These are phyloP conservation scores for Silurus glanis DNA, from an alignment of 2,113 vertebrate genomes.

Conservation along the genomic window DNA sequence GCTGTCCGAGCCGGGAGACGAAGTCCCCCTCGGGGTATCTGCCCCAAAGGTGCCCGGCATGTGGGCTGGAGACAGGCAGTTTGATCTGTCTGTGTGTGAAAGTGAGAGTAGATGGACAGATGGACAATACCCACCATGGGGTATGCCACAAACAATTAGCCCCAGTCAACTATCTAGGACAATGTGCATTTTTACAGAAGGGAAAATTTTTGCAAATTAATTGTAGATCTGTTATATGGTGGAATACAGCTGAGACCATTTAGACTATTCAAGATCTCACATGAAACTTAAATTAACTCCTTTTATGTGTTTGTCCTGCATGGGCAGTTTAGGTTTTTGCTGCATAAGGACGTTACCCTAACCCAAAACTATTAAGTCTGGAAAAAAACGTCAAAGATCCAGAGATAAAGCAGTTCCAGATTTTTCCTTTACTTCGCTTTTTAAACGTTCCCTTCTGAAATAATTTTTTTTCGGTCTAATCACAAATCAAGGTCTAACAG, in stretches of 20 bases:
- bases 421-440: neutral
- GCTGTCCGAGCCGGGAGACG: constrained; percentile 47
- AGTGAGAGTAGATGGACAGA: constrained; percentile 8
- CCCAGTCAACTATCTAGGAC: constrained; percentile 25
- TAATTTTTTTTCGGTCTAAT: neutral
- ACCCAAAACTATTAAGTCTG: constrained; percentile 9
- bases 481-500: neutral
- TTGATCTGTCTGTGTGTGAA: constrained; percentile 23
- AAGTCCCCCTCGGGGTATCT: constrained; percentile 12
- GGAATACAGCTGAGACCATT: neutral
- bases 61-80: constrained; percentile 33
- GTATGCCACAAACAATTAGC: constrained; percentile 47
- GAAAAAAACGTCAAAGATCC: constrained; percentile 21
- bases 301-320: neutral
- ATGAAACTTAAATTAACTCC: neutral
- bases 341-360: neutral
- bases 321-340: neutral
- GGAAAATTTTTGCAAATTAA: neutral
- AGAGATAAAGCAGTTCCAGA: constrained; percentile 19
- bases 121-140: constrained; percentile 55
- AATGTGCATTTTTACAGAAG: constrained; percentile 24
- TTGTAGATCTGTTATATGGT: neutral
- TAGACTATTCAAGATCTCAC: neutral
- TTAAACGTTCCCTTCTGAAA: neutral
- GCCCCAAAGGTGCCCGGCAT: constrained; percentile 42